These are phyloP conservation scores for Phoenicopterus ruber DNA, from an alignment of 2,113 vertebrate genomes.

Conservation along the genomic window DNA sequence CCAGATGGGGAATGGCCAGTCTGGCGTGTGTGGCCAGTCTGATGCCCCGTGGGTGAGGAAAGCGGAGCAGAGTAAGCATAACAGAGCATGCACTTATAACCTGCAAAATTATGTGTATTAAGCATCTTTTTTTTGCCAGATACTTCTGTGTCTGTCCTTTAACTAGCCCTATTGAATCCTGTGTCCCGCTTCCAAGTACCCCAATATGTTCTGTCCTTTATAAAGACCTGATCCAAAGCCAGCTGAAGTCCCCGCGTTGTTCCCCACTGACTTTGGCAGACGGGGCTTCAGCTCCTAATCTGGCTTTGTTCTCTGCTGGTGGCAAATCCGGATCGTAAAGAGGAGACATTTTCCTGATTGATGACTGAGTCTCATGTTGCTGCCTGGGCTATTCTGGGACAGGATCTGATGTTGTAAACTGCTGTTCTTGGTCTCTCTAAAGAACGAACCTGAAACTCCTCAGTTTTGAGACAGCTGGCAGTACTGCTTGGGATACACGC, in stretches of 20 bases:
- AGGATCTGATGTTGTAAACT: not conserved
- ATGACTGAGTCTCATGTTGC: not conserved
- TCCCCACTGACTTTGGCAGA: not conserved
- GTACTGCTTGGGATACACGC: not conserved
- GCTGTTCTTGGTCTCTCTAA: not conserved
- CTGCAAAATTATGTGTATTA: not conserved
- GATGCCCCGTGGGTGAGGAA: not conserved
- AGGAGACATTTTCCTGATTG: not conserved
- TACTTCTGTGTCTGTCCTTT: not conserved
- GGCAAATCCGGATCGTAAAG: not conserved
- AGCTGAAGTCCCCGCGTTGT: not conserved
- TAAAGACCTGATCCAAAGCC: not conserved
- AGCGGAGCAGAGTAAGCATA: not conserved
- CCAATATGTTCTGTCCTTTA: not conserved
- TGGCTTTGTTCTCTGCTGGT: not conserved
- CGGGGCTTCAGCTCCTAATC: not conserved
- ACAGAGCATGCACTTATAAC: not conserved
- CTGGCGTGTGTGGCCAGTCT: not conserved
- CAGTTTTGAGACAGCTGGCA: not conserved
- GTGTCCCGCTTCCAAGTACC: not conserved
- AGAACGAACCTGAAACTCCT: not conserved
- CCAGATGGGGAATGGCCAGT: not conserved
- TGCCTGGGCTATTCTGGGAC: not conserved
- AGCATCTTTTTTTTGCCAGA: not conserved
- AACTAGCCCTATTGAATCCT: not conserved